Conservation (phyloP, 2,888 invertebrate genomes). For the Aphodius sticticus region DNA sequence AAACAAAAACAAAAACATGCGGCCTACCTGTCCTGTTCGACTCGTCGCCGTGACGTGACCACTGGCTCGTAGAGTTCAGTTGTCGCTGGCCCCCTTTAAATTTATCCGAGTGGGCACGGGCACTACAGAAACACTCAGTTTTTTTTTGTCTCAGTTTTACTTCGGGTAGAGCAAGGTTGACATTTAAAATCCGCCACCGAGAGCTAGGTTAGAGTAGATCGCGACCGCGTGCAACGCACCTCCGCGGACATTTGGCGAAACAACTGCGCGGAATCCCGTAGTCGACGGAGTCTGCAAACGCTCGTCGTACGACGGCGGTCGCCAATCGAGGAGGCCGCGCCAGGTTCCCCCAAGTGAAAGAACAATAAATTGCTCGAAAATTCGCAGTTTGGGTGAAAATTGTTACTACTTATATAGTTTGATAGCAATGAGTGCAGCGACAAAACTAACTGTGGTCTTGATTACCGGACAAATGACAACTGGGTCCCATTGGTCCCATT, state of each 20-base stretch:
- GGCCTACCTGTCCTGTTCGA: slow-evolving; percentile 35
- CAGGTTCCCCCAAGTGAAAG: background rate
- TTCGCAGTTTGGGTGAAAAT: background rate
- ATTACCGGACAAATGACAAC: no score
- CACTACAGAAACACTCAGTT: background rate
- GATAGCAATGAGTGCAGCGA: no score
- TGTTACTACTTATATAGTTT: no score
- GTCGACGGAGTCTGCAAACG: background rate
- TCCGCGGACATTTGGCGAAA: slow-evolving; percentile 4
- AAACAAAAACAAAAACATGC: slow-evolving; percentile 33
- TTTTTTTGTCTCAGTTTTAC: background rate
- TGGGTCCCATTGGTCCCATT: no score
- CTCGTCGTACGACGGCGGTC: background rate
- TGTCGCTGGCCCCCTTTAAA: background rate
- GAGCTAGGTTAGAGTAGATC: background rate
- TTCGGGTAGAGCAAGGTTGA: background rate
- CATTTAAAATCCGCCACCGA: background rate
- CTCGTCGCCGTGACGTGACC: background rate
- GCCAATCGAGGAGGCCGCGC: background rate
- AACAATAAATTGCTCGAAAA: background rate
- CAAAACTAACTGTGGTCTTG: no score
- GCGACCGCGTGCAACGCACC: slow-evolving; percentile 4
- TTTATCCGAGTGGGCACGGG: background rate
- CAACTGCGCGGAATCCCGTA: background rate
- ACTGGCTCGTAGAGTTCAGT: background rate